Evolutionary conservation across 2,113 vertebrate genomes (phyloP).

Genomic region (Formicarius rufipectus): DNA sequence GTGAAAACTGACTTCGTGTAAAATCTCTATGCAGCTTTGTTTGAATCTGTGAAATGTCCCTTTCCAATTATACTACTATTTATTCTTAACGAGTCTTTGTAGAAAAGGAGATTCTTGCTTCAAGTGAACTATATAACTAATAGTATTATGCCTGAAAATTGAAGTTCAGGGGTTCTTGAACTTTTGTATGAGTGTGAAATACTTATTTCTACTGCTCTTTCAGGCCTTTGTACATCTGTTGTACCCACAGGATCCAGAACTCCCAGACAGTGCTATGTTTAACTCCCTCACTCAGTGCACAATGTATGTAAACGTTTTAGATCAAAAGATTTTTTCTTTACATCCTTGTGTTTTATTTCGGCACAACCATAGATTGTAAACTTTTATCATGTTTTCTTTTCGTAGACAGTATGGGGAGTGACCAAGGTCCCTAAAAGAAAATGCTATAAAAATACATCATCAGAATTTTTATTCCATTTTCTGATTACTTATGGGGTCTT

Average conservation of each 20-base stretch:
- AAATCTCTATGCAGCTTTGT: not conserved
- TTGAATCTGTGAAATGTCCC: not conserved
- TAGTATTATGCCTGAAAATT: not conserved
- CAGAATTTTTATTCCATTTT: not conserved
- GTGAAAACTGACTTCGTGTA: not conserved
- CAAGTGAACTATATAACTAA: not conserved
- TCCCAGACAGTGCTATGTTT: not conserved
- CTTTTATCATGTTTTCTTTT: not conserved
- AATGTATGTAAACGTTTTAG: not conserved
- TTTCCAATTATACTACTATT: not conserved
- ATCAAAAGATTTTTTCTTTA: not conserved
- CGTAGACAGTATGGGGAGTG: not conserved
- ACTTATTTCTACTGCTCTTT: not conserved
- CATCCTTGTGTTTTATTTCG: not conserved
- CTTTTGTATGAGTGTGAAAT: not conserved
- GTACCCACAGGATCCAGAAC: not conserved
- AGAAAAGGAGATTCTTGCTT: not conserved
- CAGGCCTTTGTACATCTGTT: not conserved
- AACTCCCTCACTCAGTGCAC: constrained; percentile 41
- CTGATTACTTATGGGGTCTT: not conserved
- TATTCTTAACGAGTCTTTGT: not conserved
- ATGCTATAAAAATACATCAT: not conserved
- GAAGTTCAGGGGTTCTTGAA: not conserved
- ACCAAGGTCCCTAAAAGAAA: not conserved
- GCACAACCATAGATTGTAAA: not conserved